Evolutionary conservation across 2,888 invertebrate species (phyloP).

Genomic region (Andrena chrysosceles): DNA sequence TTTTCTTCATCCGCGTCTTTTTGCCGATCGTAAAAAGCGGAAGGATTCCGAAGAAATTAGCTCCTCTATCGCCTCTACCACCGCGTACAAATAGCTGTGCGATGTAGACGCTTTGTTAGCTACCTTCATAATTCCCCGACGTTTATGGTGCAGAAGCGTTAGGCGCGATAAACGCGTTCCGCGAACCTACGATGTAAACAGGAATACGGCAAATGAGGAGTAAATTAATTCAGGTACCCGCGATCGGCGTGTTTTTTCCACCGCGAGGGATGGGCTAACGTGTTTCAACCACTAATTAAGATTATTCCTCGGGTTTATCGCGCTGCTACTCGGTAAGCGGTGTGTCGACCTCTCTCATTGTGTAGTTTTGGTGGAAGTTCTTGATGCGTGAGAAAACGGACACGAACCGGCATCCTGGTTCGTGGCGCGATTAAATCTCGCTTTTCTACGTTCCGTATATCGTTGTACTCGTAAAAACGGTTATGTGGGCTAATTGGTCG

Average conservation of each 20-base stretch:
- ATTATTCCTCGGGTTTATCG: constrained; percentile 64
- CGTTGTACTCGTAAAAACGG: constrained; percentile 74
- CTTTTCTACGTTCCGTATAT: constrained; percentile 71
- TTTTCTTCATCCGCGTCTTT: neutral
- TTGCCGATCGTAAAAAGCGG: neutral
- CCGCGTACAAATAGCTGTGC: constrained; percentile 14
- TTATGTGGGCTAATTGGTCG: constrained; percentile 80
- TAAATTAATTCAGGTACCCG: constrained; percentile 50
- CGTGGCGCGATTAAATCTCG: constrained; percentile 76
- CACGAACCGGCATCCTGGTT: constrained; percentile 72
- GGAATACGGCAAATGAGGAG: constrained; percentile 41
- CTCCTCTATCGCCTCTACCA: neutral
- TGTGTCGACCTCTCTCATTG: constrained; percentile 50
- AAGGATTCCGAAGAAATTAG: neutral
- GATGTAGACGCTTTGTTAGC: neutral
- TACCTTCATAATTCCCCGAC: neutral
- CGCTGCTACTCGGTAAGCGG: constrained; percentile 51
- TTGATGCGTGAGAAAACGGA: constrained; percentile 76
- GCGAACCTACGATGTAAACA: constrained; percentile 43
- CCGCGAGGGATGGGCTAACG: constrained; percentile 45
- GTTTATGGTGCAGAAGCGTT: constrained; percentile 7
- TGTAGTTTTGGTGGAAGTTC: constrained; percentile 65
- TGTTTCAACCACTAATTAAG: constrained; percentile 67
- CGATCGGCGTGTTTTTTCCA: constrained; percentile 38
- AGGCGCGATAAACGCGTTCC: constrained; percentile 24